Evolutionary conservation across 2,797 vertebrate genomes (phyloP).

Genomic region (Sciurus vulgaris): DNA sequence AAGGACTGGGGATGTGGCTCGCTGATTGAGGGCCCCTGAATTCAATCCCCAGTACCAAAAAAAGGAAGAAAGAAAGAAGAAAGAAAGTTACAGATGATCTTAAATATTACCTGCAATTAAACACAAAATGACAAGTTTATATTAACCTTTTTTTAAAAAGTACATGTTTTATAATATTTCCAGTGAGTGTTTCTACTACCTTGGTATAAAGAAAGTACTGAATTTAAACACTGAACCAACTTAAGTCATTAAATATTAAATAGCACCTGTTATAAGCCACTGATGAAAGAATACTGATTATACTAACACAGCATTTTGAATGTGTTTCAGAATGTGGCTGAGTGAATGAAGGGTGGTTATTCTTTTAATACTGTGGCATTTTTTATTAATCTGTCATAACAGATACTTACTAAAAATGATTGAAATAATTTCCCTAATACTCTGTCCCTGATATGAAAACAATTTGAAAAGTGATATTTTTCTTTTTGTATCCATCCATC

Average conservation of each 20-base stretch:
- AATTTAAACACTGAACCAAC: conserved; percentile 44
- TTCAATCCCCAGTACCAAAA: no score
- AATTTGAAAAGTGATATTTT: conserved; percentile 45
- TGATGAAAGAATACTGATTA: conserved; percentile 22
- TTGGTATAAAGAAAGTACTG: background rate
- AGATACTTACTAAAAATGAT: conserved; percentile 35
- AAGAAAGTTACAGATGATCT: background rate
- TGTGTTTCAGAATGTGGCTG: conserved; percentile 19
- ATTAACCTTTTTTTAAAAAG: conserved; percentile 6
- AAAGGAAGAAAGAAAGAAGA: no score
- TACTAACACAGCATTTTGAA: background rate
- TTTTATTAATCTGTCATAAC: conserved; percentile 42
- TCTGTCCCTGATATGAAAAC: background rate
- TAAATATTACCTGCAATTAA: conserved; percentile 56
- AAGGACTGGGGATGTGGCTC: no score
- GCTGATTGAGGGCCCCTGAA: no score
- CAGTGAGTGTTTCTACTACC: background rate
- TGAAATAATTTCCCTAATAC: conserved; percentile 14
- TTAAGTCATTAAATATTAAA: conserved; percentile 3
- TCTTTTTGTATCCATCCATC: conserved; percentile 23
- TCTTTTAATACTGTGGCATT: conserved; percentile 20
- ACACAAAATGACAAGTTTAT: conserved; percentile 9
- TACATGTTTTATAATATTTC: background rate
- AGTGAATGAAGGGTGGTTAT: background rate
- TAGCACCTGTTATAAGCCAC: background rate